Conservation (phyloP, 2,113 vertebrate species). For the Halcyon malimbica region DNA sequence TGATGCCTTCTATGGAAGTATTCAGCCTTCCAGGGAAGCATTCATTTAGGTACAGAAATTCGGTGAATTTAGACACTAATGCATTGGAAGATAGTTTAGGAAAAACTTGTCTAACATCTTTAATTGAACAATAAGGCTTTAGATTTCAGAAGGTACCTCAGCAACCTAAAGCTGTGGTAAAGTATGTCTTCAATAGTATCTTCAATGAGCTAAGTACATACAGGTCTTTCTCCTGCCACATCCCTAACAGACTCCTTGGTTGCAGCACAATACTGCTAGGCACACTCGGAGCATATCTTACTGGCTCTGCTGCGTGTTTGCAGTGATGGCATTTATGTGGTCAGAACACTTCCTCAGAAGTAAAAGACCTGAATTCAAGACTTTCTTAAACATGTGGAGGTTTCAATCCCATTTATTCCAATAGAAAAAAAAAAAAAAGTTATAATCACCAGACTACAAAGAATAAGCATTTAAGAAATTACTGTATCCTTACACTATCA, state of each 20-base stretch:
- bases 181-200: not conserved
- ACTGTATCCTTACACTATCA: fast-evolving
- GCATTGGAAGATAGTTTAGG: not conserved
- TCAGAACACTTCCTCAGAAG: not conserved
- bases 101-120: not conserved
- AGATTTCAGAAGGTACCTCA: not conserved
- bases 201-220: not conserved
- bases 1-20: not conserved
- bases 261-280: not conserved
- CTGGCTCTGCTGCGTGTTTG: not conserved
- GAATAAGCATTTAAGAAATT: fast-evolving
- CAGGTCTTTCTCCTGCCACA: not conserved
- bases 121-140: not conserved
- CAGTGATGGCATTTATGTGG: not conserved
- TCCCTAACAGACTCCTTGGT: not conserved
- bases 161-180: not conserved
- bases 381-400: not conserved
- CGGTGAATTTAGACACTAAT: not conserved
- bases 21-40: not conserved
- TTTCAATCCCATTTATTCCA: not conserved
- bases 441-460: not conserved
- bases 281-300: fast-evolving
- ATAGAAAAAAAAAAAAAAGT: not conserved
- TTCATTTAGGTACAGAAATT: not conserved
- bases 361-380: not conserved